These are phyloP conservation scores for Petrolisthes manimaculis DNA, from an alignment of 2,888 invertebrate genomes.

Conservation along the genomic window DNA sequence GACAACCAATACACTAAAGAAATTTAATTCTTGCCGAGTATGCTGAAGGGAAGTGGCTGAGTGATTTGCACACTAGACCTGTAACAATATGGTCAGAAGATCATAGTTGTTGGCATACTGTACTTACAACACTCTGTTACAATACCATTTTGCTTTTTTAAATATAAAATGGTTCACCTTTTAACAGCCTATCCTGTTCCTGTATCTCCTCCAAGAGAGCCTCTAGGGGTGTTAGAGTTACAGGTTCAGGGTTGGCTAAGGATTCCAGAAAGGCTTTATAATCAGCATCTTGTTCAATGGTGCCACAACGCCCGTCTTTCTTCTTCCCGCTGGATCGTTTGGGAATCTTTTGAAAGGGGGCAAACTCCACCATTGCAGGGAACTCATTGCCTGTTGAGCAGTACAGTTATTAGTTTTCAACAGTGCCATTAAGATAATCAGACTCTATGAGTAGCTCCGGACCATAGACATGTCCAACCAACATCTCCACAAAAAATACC, in stretches of 20 bases:
- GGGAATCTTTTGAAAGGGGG: conserved; percentile 92
- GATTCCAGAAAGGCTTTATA: conserved; percentile 86
- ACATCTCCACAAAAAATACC: neutral
- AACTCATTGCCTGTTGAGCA: conserved; percentile 80
- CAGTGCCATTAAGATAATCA: neutral
- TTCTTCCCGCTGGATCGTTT: conserved; percentile 81
- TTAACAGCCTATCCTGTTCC: conserved; percentile 48
- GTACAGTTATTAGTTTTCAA: neutral
- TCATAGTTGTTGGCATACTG: too few relatives aligned
- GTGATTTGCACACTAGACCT: too few relatives aligned
- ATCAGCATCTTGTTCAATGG: conserved; percentile 77
- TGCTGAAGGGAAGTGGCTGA: too few relatives aligned
- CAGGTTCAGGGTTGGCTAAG: conserved; percentile 72
- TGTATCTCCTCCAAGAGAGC: conserved; percentile 63
- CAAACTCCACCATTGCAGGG: conserved; percentile 92
- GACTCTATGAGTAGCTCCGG: neutral
- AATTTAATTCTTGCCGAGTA: too few relatives aligned
- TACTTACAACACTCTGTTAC: neutral
- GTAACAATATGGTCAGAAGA: too few relatives aligned
- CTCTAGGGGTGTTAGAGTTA: conserved; percentile 52
- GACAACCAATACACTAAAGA: too few relatives aligned
- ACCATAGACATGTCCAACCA: too few relatives aligned
- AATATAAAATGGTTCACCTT: conserved; percentile 19
- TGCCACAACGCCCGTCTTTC: conserved; percentile 64
- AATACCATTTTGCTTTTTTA: neutral